phyloP scores from a whole-genome alignment of 2,113 vertebrate species.

The Barnardius zonarius region DNA sequence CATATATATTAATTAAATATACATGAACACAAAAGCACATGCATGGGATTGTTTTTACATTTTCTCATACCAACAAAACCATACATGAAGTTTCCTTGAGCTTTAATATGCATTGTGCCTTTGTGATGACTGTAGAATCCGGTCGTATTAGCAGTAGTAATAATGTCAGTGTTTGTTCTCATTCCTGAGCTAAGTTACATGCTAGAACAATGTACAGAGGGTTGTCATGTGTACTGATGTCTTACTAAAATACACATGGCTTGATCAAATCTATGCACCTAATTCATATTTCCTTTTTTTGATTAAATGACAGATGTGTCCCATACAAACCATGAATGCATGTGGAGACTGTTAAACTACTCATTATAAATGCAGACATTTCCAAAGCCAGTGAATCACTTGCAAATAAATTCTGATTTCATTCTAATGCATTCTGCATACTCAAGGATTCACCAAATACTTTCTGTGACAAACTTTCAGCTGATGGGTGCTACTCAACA shows the following conservation, averaged over 20 bases:
- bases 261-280: neutral
- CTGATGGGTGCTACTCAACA: constrained; percentile 9
- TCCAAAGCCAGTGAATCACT: constrained; percentile 7
- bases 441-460: constrained; percentile 15
- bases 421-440: constrained; percentile 31
- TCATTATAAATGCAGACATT: constrained; percentile 21
- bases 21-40: neutral
- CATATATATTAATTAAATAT: neutral
- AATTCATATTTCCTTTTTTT: neutral
- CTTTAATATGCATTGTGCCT: neutral
- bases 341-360: neutral
- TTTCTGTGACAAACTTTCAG: constrained; percentile 29
- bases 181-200: neutral
- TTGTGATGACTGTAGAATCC: neutral
- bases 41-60: neutral
- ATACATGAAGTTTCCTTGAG: neutral
- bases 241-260: neutral
- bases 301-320: neutral
- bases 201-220: neutral
- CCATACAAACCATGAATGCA: neutral
- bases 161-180: neutral
- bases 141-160: neutral
- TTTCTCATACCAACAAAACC: neutral
- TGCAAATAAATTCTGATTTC: constrained; percentile 60
- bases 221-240: neutral